phyloP scores from a whole-genome alignment of 1,140 invertebrate genomes.

The Drosophila ogumai region DNA sequence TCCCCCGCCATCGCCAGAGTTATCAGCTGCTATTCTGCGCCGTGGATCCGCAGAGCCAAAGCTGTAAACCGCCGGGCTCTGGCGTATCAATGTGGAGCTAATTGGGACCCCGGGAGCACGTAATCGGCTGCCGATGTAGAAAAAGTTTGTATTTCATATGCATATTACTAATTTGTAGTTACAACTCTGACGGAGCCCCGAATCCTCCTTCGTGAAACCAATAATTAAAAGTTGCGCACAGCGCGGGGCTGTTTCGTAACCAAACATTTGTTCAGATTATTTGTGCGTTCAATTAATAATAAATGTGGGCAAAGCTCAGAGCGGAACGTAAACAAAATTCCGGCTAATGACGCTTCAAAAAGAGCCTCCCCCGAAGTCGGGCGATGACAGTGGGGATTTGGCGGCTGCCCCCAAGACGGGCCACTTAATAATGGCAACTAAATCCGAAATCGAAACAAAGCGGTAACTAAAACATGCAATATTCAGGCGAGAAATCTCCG shows the following conservation, averaged over 20 bases:
- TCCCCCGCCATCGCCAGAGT: not conserved
- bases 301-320: slow-evolving; percentile 34
- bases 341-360: slow-evolving; percentile 61
- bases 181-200: slow-evolving; percentile 13
- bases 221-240: slow-evolving; percentile 52
- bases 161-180: slow-evolving; percentile 24
- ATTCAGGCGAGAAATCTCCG: slow-evolving; percentile 39
- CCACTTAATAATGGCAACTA: slow-evolving; percentile 70
- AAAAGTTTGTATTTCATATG: slow-evolving; percentile 34
- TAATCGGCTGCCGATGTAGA: slow-evolving; percentile 20
- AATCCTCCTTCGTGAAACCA: slow-evolving; percentile 11
- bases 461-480: slow-evolving; percentile 72
- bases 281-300: slow-evolving; percentile 56
- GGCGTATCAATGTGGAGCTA: slow-evolving; percentile 53
- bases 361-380: slow-evolving; percentile 8
- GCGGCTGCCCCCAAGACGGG: slow-evolving; percentile 12
- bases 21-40: slow-evolving; percentile 21
- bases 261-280: slow-evolving; percentile 33
- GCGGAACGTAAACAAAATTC: slow-evolving; percentile 49
- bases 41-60: not conserved
- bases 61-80: slow-evolving; percentile 12
- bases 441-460: slow-evolving; percentile 36
- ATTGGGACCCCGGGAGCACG: slow-evolving; percentile 36
- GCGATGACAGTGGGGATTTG: slow-evolving; percentile 27
- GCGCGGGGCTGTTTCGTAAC: slow-evolving; percentile 5